phyloP scores from a whole-genome alignment of 2,113 vertebrate species.

The Gnathonemus longibarbis region DNA sequence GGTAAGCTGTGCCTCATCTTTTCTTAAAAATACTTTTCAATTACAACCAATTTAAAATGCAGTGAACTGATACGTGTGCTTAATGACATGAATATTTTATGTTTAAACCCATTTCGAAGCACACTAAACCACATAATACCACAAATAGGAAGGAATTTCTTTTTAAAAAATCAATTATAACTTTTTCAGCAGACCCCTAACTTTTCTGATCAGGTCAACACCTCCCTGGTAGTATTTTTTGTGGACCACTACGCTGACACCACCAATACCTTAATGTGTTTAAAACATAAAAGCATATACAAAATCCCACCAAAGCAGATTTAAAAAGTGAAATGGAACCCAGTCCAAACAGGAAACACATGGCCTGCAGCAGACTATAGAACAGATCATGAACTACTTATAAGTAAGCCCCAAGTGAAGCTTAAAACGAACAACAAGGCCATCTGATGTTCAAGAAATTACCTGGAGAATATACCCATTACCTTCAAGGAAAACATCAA shows the following conservation, averaged over 20 bases:
- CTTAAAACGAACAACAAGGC: not conserved
- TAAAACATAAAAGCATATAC: not conserved
- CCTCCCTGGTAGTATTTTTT: not conserved
- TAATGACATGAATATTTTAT: not conserved
- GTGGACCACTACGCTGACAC: not conserved
- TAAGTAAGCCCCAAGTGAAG: not conserved
- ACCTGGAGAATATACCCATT: not conserved
- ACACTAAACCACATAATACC: not conserved
- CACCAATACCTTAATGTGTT: not conserved
- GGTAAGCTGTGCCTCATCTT: not conserved
- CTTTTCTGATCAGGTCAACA: not conserved
- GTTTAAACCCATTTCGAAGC: not conserved
- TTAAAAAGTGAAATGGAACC: not conserved
- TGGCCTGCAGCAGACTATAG: not conserved
- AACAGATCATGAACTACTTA: not conserved
- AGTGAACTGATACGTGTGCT: not conserved
- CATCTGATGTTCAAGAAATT: not conserved
- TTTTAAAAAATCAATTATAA: not conserved
- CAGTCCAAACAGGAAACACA: not conserved
- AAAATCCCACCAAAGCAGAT: not conserved
- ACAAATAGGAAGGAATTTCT: not conserved
- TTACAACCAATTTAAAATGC: not conserved
- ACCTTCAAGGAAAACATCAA: not conserved
- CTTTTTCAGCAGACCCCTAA: not conserved
- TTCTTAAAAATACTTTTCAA: not conserved